Percentiles rank a stretch among this genome's conserved stretches.
These are phyloP conservation scores for Saxidomus purpurata DNA, from an alignment of 1,140 invertebrate species.

Conservation along the genomic window DNA sequence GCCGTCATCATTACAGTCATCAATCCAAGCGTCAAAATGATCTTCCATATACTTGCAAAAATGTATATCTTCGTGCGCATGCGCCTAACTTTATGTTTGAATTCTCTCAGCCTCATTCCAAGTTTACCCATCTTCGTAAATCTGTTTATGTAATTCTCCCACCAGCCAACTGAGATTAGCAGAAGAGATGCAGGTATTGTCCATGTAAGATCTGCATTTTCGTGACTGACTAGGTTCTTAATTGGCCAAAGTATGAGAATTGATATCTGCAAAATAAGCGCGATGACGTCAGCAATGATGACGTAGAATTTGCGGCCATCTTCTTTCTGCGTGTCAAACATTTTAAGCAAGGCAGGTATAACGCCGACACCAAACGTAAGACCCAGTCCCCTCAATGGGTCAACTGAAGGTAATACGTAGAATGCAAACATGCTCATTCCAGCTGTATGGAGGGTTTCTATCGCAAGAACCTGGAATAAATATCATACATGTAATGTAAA, in stretches of 20 bases:
- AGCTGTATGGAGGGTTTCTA: slow-evolving; percentile 82
- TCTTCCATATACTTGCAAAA: slow-evolving; percentile 83
- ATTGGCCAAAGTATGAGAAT: slow-evolving; percentile 79
- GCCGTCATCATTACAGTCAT: slow-evolving; percentile 78
- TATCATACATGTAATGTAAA: too few relatives aligned
- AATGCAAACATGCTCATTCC: slow-evolving; percentile 83
- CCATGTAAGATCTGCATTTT: slow-evolving; percentile 70
- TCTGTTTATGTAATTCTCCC: slow-evolving; percentile 85
- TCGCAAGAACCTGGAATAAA: slow-evolving; percentile 78
- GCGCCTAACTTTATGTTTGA: slow-evolving; percentile 79
- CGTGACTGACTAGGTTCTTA: slow-evolving; percentile 55
- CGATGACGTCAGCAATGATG: slow-evolving; percentile 75
- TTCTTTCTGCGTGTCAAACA: slow-evolving; percentile 78
- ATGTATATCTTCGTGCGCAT: slow-evolving; percentile 82
- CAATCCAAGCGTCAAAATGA: slow-evolving; percentile 77
- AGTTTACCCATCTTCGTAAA: slow-evolving; percentile 76
- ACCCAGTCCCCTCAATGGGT: slow-evolving; percentile 75
- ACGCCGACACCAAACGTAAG: slow-evolving; percentile 80
- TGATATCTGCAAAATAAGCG: slow-evolving; percentile 77
- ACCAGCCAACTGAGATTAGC: slow-evolving; percentile 83
- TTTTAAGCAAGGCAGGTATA: slow-evolving; percentile 79
- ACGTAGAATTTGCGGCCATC: slow-evolving; percentile 71
- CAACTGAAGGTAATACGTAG: slow-evolving; percentile 81
- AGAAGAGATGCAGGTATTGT: slow-evolving; percentile 80
- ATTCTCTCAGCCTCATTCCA: slow-evolving; percentile 74